These are phyloP conservation scores for Hyles vespertilio DNA, from an alignment of 1,140 invertebrate species.

Conservation along the genomic window DNA sequence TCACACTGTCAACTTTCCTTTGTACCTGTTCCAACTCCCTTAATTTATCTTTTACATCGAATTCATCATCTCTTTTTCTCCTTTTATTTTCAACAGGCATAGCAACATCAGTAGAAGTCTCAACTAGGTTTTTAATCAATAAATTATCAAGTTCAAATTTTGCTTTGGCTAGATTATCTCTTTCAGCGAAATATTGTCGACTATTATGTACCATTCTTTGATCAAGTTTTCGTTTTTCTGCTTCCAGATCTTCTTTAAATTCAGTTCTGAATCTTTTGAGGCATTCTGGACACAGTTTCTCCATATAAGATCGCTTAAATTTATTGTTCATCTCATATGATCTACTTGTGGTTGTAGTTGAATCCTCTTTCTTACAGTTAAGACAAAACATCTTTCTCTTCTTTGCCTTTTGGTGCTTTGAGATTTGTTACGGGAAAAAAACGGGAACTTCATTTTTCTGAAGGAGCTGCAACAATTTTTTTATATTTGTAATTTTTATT, in stretches of 20 bases:
- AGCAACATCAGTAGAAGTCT: too few relatives aligned
- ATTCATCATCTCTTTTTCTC: background rate
- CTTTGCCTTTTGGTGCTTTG: constrained; percentile 27
- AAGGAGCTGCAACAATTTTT: constrained; percentile 24
- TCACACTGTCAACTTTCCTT: constrained; percentile 5
- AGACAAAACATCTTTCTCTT: constrained; percentile 28
- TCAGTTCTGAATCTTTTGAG: background rate
- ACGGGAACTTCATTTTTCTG: constrained; percentile 38
- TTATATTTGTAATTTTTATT: background rate
- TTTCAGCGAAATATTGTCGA: constrained; percentile 1
- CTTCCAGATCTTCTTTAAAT: background rate
- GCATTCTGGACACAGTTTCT: background rate
- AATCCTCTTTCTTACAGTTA: constrained; percentile 10
- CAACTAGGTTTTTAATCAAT: too few relatives aligned
- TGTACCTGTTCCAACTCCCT: constrained; percentile 1
- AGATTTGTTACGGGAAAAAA: constrained; percentile 48
- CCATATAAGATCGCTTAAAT: background rate
- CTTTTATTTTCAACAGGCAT: background rate
- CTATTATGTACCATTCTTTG: constrained; percentile 3
- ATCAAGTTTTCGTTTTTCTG: background rate
- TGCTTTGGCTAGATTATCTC: background rate
- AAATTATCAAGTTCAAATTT: background rate
- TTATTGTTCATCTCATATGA: background rate
- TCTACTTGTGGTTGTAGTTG: background rate
- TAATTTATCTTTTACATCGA: background rate